These are phyloP conservation scores for Azemiops feae DNA, from an alignment of 2,113 vertebrate species.

Conservation along the genomic window DNA sequence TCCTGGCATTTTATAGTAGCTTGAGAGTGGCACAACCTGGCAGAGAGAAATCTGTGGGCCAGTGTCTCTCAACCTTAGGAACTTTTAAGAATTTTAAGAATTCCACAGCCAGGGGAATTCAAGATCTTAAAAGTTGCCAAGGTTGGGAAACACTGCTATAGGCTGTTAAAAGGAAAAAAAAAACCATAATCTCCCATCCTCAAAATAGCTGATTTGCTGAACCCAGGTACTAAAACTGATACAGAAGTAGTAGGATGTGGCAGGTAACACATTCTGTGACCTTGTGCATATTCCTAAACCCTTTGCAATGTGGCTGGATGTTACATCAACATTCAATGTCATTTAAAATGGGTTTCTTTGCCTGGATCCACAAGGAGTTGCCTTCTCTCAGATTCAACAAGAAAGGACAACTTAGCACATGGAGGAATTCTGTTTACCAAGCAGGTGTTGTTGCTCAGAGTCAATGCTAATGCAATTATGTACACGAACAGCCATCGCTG, in stretches of 20 bases:
- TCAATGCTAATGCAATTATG: constrained; percentile 58
- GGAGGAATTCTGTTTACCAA: constrained; percentile 37
- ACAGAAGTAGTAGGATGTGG: background rate
- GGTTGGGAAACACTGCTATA: background rate
- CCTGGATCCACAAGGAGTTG: constrained; percentile 9
- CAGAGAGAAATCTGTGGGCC: no score
- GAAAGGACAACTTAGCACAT: constrained; percentile 49
- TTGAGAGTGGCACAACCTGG: no score
- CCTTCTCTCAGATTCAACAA: constrained; percentile 36
- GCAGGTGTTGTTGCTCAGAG: constrained; percentile 42
- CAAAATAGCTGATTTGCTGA: background rate
- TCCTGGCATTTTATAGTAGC: background rate
- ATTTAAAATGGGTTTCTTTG: background rate
- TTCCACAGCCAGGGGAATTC: no score
- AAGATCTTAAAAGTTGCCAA: no score
- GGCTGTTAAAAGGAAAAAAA: background rate
- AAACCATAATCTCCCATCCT: background rate
- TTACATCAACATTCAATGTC: background rate
- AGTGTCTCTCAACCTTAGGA: no score
- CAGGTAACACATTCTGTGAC: background rate
- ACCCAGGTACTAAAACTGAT: background rate
- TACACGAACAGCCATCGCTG: constrained; percentile 43
- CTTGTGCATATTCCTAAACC: background rate
- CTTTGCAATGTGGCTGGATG: background rate
- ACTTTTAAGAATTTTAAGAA: no score